These are phyloP conservation scores for Siniperca knerii DNA, from an alignment of 2,113 vertebrate genomes.

Conservation along the genomic window DNA sequence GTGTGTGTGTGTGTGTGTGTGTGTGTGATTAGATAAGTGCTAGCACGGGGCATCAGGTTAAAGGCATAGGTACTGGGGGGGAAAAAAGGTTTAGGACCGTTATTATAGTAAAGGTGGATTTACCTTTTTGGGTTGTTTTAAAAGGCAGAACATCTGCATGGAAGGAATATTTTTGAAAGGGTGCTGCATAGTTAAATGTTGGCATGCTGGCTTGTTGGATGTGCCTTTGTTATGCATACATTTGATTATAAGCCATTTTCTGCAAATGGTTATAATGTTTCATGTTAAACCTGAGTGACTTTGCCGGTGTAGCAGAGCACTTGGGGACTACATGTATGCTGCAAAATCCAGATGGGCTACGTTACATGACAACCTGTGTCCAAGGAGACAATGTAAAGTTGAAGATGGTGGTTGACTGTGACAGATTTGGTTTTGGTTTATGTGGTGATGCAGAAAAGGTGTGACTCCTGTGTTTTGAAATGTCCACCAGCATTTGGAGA, in stretches of 20 bases:
- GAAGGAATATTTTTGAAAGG: conserved; percentile 25
- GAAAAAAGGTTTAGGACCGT: conserved; percentile 28
- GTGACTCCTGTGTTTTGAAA: conserved; percentile 45
- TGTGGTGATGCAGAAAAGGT: conserved; percentile 63
- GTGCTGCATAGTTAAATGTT: conserved; percentile 58
- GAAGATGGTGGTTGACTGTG: conserved; percentile 69
- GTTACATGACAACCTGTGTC: conserved; percentile 61
- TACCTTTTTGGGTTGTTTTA: conserved; percentile 33
- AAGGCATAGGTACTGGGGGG: conserved; percentile 58
- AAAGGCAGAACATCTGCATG: conserved; percentile 58
- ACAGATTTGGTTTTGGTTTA: conserved; percentile 64
- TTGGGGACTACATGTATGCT: conserved; percentile 22
- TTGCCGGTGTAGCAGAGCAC: conserved; percentile 49
- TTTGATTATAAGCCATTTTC: neutral
- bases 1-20: conserved; percentile 49
- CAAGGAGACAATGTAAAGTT: conserved; percentile 79
- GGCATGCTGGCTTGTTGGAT: conserved; percentile 55
- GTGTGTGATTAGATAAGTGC: conserved; percentile 79
- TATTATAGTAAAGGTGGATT: conserved; percentile 52
- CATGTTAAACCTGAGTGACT: conserved; percentile 61
- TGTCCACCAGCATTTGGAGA: conserved; percentile 29
- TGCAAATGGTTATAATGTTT: conserved; percentile 39
- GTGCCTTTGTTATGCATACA: conserved; percentile 51
- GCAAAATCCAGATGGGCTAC: conserved; percentile 59
- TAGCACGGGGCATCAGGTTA: conserved; percentile 81